A percentile compares a stretch with the other conserved stretches of the same genome.
Evolutionary conservation across 1,140 invertebrate species (phyloP).

Genomic region (Wasmannia auropunctata): DNA sequence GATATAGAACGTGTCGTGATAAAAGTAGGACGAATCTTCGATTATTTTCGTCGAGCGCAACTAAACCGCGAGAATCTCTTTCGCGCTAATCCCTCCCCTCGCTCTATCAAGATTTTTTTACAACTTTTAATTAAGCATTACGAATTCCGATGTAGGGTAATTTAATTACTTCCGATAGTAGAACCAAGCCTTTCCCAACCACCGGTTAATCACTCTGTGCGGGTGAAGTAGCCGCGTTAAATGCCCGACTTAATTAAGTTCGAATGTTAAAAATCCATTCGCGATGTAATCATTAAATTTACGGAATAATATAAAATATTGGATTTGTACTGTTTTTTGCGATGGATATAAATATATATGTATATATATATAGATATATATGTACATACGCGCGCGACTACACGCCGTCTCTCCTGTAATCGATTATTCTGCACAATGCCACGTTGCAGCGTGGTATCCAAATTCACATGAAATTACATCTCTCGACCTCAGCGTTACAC

Average conservation of each 20-base stretch:
- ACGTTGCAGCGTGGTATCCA: conserved; percentile 26
- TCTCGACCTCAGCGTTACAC: conserved; percentile 18
- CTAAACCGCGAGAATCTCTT: background rate
- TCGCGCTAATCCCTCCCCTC: background rate
- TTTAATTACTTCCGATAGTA: conserved; percentile 40
- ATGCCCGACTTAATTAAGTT: conserved; percentile 54
- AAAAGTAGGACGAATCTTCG: conserved; percentile 51
- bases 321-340: conserved; percentile 43
- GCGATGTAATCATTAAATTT: conserved; percentile 60
- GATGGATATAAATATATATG: background rate
- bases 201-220: conserved; percentile 31
- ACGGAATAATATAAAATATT: conserved; percentile 60
- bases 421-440: conserved; percentile 54
- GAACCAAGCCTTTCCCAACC: conserved; percentile 5
- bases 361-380: background rate
- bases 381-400: background rate
- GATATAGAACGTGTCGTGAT: conserved; percentile 56
- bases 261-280: conserved; percentile 58
- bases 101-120: conserved; percentile 38
- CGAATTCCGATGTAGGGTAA: conserved; percentile 15
- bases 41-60: conserved; percentile 13
- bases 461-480: conserved; percentile 56
- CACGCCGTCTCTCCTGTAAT: conserved; percentile 29
- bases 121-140: conserved; percentile 49
- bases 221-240: conserved; percentile 42